Conservation (phyloP, 2,113 vertebrate genomes). For the Microtus pennsylvanicus region DNA sequence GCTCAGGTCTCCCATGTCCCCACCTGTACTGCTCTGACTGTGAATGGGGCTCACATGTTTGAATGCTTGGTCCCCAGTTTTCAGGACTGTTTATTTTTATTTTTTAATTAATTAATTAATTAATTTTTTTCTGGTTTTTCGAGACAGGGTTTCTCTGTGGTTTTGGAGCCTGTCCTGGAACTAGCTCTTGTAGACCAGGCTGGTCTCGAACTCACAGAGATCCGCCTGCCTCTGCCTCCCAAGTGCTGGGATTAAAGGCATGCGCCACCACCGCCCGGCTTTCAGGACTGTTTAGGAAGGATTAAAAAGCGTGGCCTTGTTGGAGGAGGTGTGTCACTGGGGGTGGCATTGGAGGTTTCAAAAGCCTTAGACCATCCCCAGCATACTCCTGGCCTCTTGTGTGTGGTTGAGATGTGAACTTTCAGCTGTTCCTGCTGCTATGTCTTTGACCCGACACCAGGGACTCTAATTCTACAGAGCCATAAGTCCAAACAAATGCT, state of each 20-base stretch:
- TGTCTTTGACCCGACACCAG: neutral
- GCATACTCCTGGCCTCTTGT: neutral
- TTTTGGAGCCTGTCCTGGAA: no score
- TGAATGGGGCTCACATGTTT: neutral
- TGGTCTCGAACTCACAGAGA: no score
- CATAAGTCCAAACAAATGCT: neutral
- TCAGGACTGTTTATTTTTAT: neutral
- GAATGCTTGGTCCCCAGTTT: neutral
- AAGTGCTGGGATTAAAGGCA: no score
- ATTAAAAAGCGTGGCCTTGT: neutral
- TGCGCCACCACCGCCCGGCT: no score
- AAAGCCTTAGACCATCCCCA: neutral
- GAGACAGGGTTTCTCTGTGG: no score
- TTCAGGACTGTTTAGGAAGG: neutral
- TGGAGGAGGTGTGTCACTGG: neutral
- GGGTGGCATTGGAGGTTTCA: neutral
- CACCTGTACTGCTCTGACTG: neutral
- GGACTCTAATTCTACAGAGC: neutral
- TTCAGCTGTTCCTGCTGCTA: neutral
- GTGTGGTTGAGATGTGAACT: neutral
- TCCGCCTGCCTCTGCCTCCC: no score
- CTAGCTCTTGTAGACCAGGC: no score
- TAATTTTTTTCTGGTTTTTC: no score
- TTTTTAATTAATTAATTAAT: no score
- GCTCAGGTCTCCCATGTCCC: neutral